A percentile compares a stretch with the other conserved stretches of the same genome.
phyloP scores from a whole-genome alignment of 2,113 vertebrate genomes.

The Calidris pygmaea region DNA sequence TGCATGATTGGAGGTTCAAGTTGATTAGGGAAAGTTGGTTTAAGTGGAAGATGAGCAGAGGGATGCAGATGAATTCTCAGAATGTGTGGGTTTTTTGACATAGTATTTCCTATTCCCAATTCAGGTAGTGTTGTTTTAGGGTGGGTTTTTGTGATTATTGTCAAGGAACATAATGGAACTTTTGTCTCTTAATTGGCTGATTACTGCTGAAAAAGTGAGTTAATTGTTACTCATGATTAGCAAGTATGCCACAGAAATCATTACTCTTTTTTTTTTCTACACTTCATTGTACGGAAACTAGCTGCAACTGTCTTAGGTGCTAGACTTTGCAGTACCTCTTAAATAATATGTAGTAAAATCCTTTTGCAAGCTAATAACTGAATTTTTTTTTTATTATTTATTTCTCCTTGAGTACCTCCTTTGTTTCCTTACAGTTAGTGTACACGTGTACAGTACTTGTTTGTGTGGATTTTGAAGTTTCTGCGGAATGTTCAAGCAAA shows the following conservation, averaged over 20 bases:
- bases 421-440: not conserved
- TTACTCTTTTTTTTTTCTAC: not conserved
- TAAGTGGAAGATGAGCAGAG: not conserved
- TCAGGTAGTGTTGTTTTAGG: not conserved
- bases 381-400: not conserved
- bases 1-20: not conserved
- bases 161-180: not conserved
- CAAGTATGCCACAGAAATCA: not conserved
- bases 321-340: not conserved
- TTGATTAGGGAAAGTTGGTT: not conserved
- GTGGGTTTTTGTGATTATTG: not conserved
- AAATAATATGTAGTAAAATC: not conserved
- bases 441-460: rapidly evolving
- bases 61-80: not conserved
- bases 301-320: not conserved
- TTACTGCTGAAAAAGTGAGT: not conserved
- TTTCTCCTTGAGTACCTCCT: not conserved
- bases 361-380: not conserved
- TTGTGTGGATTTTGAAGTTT: not conserved
- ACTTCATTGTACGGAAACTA: not conserved
- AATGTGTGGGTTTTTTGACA: rapidly evolving
- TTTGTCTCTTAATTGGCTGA: not conserved
- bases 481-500: not conserved
- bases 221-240: not conserved
- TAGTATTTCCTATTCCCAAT: not conserved